These are phyloP conservation scores for Forbesichthys papilliferus DNA, from an alignment of 2,113 vertebrate genomes.

Conservation along the genomic window DNA sequence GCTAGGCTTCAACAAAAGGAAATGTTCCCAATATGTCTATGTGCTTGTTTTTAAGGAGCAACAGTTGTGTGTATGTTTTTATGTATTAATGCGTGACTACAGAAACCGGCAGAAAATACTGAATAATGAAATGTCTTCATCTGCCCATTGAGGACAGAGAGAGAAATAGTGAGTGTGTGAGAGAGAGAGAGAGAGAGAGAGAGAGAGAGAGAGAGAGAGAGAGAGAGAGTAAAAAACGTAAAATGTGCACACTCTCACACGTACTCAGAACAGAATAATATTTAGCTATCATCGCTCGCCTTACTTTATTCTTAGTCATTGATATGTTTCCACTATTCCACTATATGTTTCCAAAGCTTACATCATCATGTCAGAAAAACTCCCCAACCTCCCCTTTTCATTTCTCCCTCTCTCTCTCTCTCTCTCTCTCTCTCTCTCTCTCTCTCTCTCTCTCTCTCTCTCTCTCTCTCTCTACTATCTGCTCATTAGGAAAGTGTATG, in stretches of 20 bases:
- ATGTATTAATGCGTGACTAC: constrained; percentile 36
- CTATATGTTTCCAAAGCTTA: constrained; percentile 6
- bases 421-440: no score
- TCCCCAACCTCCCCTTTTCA: constrained; percentile 10
- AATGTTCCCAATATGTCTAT: constrained; percentile 35
- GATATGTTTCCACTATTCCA: constrained; percentile 1
- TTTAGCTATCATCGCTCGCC: neutral
- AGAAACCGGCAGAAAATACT: constrained; percentile 45
- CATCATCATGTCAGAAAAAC: constrained; percentile 19
- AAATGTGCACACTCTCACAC: constrained; percentile 3
- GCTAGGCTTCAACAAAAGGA: neutral
- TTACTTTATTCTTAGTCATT: constrained; percentile 6
- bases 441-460: neutral
- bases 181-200: constrained; percentile 2
- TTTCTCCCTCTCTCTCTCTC: neutral
- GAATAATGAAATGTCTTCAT: constrained; percentile 58
- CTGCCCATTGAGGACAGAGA: constrained; percentile 12
- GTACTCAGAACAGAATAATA: neutral
- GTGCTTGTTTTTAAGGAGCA: constrained; percentile 48
- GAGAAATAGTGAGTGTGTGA: neutral
- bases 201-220: constrained; percentile 4
- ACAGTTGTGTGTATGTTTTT: constrained; percentile 24
- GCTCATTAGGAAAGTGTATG: constrained; percentile 56
- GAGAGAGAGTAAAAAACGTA: neutral
- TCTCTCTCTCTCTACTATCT: constrained; percentile 35